Evolutionary conservation across 2,797 vertebrate genomes (phyloP), one percentile per base, ranked within the genome.

Genomic region (Malurus splendens): DNA sequence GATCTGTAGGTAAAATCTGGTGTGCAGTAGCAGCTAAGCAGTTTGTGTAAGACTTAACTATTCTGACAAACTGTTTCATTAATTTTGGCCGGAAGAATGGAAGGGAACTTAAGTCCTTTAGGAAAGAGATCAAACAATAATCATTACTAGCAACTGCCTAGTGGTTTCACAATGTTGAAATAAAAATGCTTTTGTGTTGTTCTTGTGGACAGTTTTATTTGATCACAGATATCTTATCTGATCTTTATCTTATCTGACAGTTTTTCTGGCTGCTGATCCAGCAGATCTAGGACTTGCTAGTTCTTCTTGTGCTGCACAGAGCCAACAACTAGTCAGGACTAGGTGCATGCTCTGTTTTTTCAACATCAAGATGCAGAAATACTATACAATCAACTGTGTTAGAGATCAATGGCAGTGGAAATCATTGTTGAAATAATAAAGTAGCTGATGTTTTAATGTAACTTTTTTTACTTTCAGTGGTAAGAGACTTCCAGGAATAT

Each of bases 401-500:
- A 89, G 70, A 86, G 62, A 48, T 74, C 73, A 67, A 51, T 90
- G 72, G 55, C 67, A 84, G 54, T 82, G 82, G 82, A 86, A 92
- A 93, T 94, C 59, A 36, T 83, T 91, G 82, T 84, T 94, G 87
- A 93, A 93, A 90, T 93, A 86, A 86, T 87, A 32, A 86, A 95
- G 61, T 89, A 88, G n/a, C 83, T 94, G 93, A 89, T 94, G 55
- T 84, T 84, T 51, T 82, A 89, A 89, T 93, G 30, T 39, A 87
- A 82, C 94, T 91, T 74, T 92, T 82, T 96, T 93, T 93, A 52
- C 87, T 92, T 95, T 75, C 95, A 99, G 99, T 99, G 97, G 97
- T 99, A 94, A 99, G 98, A 97, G 98, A 99, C 96, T 99, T 99
- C 96, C 99, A 99, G 96, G 99, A 99, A 94, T 99, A 99, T 82